phyloP scores from a whole-genome alignment of 2,888 invertebrate genomes.

The Tupiocoris notatus region DNA sequence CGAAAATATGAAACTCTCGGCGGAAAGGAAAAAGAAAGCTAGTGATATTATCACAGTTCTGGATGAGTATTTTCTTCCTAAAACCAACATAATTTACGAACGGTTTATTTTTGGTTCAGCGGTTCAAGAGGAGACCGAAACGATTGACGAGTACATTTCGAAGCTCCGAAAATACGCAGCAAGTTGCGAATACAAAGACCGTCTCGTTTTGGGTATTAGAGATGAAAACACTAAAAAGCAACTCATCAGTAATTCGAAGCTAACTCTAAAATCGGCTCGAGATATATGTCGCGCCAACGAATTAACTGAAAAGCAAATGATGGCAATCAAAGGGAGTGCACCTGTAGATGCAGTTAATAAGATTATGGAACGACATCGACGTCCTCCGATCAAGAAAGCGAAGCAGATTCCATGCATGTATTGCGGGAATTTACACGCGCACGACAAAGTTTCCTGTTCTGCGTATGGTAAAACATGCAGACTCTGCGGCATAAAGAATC shows the following conservation, averaged over 20 bases:
- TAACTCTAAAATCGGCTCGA: neutral
- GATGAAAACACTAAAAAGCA: neutral
- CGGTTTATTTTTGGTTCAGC: slow-evolving; percentile 26
- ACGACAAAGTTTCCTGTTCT: neutral
- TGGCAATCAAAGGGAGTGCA: neutral
- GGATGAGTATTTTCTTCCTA: slow-evolving; percentile 12
- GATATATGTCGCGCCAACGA: neutral
- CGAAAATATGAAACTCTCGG: slow-evolving; percentile 6
- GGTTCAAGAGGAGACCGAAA: slow-evolving; percentile 11
- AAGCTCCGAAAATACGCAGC: neutral
- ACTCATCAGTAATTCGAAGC: neutral
- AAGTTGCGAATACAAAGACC: slow-evolving; percentile 3
- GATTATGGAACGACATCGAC: neutral
- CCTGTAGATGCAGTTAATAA: neutral
- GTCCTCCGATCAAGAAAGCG: neutral
- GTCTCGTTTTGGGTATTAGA: neutral
- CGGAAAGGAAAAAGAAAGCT: neutral
- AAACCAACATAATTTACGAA: slow-evolving; percentile 25
- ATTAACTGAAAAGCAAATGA: neutral
- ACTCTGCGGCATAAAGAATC: neutral
- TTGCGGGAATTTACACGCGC: neutral
- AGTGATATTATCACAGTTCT: slow-evolving; percentile 6
- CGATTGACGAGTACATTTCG: neutral
- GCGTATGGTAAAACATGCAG: neutral
- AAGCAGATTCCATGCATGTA: neutral